Evolutionary conservation across 2,797 vertebrate species (phyloP).

Genomic region (Enteromius trimaculatus): DNA sequence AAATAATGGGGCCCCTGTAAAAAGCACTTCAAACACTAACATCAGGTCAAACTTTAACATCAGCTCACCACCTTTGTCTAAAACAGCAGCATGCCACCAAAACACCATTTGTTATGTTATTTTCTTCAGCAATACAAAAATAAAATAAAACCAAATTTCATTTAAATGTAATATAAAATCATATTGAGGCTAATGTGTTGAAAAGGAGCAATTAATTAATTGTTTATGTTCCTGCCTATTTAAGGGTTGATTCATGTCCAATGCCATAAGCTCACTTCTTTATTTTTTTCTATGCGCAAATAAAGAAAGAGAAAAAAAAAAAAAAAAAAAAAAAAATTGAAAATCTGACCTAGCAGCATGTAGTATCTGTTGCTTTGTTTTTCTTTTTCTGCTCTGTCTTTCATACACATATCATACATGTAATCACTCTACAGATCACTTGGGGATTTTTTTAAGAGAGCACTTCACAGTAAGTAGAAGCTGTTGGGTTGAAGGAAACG

Average conservation of each 20-base stretch:
- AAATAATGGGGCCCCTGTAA: not conserved
- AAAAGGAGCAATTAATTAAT: not conserved
- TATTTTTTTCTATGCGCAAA: not conserved
- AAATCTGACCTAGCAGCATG: slow-evolving; percentile 6
- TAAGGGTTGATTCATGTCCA: not conserved
- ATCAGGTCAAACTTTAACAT: not conserved
- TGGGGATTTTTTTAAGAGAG: slow-evolving; percentile 42
- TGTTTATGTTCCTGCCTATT: not conserved
- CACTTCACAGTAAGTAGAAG: slow-evolving; percentile 62
- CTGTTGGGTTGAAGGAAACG: slow-evolving; percentile 71
- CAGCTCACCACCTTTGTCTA: not conserved
- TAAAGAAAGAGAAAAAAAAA: not conserved
- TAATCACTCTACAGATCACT: slow-evolving; percentile 39
- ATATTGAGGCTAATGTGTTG: not conserved
- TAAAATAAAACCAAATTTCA: not conserved
- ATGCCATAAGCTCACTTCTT: not conserved
- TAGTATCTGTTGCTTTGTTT: slow-evolving; percentile 6
- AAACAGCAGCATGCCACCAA: not conserved
- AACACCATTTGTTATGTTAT: not conserved
- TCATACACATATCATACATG: slow-evolving; percentile 33
- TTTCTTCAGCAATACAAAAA: not conserved
- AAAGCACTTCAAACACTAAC: not conserved
- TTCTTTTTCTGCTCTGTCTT: not conserved
- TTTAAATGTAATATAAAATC: not conserved
- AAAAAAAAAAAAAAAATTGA: not conserved